Percentiles rank a stretch among this genome's conserved stretches.
These are phyloP conservation scores for Zosterops japonicus DNA, from an alignment of 2,113 vertebrate species.

Conservation along the genomic window DNA sequence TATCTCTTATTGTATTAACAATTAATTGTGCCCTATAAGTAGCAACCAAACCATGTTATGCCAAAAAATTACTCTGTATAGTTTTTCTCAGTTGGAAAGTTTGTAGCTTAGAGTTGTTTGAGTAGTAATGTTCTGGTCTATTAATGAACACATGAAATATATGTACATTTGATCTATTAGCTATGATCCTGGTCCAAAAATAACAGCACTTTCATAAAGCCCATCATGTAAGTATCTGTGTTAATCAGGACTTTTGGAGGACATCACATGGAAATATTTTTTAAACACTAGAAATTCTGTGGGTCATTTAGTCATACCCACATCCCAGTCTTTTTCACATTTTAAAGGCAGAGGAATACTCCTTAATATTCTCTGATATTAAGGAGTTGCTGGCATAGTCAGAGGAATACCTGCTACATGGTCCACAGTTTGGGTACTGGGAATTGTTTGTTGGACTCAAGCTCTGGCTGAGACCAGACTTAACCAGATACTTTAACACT, in stretches of 20 bases:
- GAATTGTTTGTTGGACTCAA: background rate
- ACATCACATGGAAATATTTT: background rate
- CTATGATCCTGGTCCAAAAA: background rate
- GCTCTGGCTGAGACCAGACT: background rate
- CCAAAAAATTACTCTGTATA: background rate
- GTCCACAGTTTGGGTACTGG: background rate
- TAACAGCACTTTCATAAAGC: background rate
- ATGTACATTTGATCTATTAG: background rate
- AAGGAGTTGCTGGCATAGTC: rapidly evolving
- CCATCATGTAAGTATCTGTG: background rate
- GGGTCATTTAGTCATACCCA: background rate
- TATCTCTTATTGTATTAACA: constrained; percentile 42
- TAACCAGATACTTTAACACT: background rate
- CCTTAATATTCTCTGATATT: background rate
- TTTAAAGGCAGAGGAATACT: background rate
- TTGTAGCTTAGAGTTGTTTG: background rate
- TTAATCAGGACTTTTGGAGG: background rate
- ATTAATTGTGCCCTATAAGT: constrained; percentile 14
- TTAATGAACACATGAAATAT: background rate
- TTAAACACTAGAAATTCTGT: background rate
- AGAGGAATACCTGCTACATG: background rate
- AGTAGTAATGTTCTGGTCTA: background rate
- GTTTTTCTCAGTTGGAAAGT: background rate
- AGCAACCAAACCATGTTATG: constrained; percentile 22
- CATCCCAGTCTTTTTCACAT: background rate